Evolutionary conservation across 2,888 invertebrate genomes (phyloP).

Genomic region (Epistrophe grossulariae): DNA sequence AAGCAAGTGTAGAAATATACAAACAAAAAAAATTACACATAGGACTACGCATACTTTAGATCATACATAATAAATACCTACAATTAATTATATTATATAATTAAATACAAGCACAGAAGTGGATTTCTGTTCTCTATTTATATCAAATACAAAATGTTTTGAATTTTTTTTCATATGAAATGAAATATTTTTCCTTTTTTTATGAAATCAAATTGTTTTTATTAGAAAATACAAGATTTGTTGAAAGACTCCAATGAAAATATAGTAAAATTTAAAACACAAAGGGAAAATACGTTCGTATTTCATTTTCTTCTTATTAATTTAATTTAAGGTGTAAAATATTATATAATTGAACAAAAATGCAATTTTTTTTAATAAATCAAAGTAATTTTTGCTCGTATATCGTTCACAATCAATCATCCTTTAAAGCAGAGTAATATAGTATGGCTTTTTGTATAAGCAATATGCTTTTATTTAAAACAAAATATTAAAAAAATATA

Average conservation of each 20-base stretch:
- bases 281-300: neutral
- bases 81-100: neutral
- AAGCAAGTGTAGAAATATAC: constrained; percentile 25
- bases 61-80: neutral
- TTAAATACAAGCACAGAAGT: neutral
- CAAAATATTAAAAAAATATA: constrained; percentile 30
- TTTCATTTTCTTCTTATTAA: neutral
- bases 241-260: no score
- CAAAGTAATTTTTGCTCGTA: constrained; percentile 1
- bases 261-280: neutral
- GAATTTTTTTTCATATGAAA: neutral
- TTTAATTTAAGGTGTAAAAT: neutral
- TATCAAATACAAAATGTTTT: neutral
- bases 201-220: neutral
- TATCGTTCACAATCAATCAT: constrained; percentile 7
- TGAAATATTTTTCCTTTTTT: neutral
- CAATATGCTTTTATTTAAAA: constrained; percentile 18
- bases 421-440: neutral
- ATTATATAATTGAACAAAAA: neutral
- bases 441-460: constrained; percentile 11
- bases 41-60: neutral
- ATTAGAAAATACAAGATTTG: no score
- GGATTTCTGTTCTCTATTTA: neutral
- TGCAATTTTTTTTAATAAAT: neutral
- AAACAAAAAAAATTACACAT: neutral